Evolutionary conservation across 1,140 invertebrate genomes (phyloP).

Genomic region (Hylaeus anthracinus): DNA sequence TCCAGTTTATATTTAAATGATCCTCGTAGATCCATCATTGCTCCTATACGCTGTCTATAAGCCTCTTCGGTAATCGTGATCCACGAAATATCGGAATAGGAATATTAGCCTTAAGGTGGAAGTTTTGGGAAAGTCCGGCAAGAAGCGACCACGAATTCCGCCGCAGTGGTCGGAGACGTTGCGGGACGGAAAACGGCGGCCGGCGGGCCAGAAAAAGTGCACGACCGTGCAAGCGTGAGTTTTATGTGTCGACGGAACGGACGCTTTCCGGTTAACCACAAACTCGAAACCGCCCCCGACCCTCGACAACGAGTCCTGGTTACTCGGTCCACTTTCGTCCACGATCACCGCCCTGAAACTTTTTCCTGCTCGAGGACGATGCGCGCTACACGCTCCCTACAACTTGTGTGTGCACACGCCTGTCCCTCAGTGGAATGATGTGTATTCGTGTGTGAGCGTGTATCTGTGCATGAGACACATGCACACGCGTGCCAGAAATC

Average conservation of each 20-base stretch:
- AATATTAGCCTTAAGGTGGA: constrained; percentile 26
- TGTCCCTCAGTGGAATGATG: not conserved
- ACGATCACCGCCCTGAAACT: constrained; percentile 38
- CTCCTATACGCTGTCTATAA: too few relatives aligned
- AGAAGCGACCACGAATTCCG: constrained; percentile 5
- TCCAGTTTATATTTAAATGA: too few relatives aligned
- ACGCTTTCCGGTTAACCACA: constrained; percentile 64
- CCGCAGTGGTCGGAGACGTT: not conserved
- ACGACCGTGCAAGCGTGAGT: constrained; percentile 31
- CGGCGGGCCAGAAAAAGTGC: constrained; percentile 42
- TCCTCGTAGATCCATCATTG: too few relatives aligned
- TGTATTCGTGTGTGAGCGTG: not conserved
- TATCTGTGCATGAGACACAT: not conserved
- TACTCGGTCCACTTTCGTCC: constrained; percentile 53
- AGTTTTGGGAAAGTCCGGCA: not conserved
- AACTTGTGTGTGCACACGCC: not conserved
- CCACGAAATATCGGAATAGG: not conserved
- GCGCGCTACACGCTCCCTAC: not conserved
- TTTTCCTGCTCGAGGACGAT: constrained; percentile 40
- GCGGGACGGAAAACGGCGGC: constrained; percentile 24
- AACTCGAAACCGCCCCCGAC: constrained; percentile 46
- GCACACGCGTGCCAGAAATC: not conserved
- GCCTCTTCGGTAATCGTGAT: too few relatives aligned
- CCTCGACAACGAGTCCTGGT: constrained; percentile 50
- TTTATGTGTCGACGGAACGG: constrained; percentile 49